Evolutionary conservation across 2,888 invertebrate species (phyloP), one percentile per base, ranked within the genome.

Genomic region (Monochamus alternatus): DNA sequence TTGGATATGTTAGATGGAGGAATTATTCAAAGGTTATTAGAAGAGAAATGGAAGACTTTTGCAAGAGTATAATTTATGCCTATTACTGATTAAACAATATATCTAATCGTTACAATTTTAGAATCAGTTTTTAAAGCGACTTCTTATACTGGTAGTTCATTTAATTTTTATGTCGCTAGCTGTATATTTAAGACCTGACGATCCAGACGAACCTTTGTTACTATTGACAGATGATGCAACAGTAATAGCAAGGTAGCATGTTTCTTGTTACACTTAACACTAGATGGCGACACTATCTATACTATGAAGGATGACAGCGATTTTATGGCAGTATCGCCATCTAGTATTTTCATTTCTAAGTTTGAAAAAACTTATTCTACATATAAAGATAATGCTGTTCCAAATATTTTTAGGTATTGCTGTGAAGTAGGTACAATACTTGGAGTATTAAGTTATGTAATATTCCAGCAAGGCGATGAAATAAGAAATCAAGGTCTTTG

Each of bases 21-120:
- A 44, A 99, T 99, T 74, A 98, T 99, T 86, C 98, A 98, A 87
- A 93, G 98, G 85, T 90, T 99, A 66, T 91, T 99, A 22, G 98
- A 98, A 89, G 99, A 99, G 89, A 99, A 99, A 89, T 99, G 99
- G 99, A 98, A 99, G 89, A 98, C 98, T 0, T 99, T 98, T 90
- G 99, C 98, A 38, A 93, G 96, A 90, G 97, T 97, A 91, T 86
- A 90, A 75, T 44, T 51, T 14, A 52, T 62, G 58, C 4, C n/a
- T 55, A 55, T 55, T 8, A 55, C 10, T 5, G 47, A 47, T 47
- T 47, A 47, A 47, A 47, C 7, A 9, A 51, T 9, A 9, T 8
- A 10, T 47, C 31, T 59, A 52, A 70, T 66, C 47, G 0, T 55
- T 77, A 87, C 3, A 44, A 66, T 66, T 87, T 83, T 91, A 97